Base-by-base conservation (phyloP, 2,113 vertebrate genomes). In the pig (Sus scrofa) region DNA sequence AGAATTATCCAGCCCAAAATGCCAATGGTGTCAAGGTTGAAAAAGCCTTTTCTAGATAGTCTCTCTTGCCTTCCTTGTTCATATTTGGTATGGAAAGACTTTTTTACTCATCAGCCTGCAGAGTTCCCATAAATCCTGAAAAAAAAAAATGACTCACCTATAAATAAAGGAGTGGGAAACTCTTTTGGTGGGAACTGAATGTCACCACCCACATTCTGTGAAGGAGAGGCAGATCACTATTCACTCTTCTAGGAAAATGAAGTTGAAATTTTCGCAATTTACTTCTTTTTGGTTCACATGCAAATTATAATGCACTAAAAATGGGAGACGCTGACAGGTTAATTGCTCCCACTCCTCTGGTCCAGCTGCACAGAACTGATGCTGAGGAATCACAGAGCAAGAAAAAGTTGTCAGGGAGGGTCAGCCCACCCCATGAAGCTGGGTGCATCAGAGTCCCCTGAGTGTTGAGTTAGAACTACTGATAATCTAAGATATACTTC, bases 181-280 rank as follows among this genome's bases (percentile, higher is more conserved):
- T 86, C 89, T 97, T 93, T 63, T 54, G 32, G 85, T 94, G 68
- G 37, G 63, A 97, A 90, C 39, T 87, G 63, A 96, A 95, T 90
- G 89, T 92, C 95, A 97, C 94, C 82, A 86, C 82, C 94, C 92
- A 97, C 90, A 50, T 78, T n/a, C 67, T 65, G 13, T 82, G 85
- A 96, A 85, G 56, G 71, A 90, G 14, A 88, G 20, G 84, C 18
- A 39, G 58, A 93, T 79, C 82, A 32, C 67, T 87, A 90, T 88
- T 97, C 88, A 94, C 50, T 97, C 62, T 94, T 95, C 90, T 91
- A 95, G 94, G 96, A 96, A 97, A 90, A 96, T 90, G 77, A 97
- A 95, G 90, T 70, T 87, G 39, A 87, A 88, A 85, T 79, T 79
- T 90, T 95, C 92, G 95, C 58, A 87, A 88, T 94, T 97, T 94